Evolutionary conservation across 2,113 vertebrate genomes (phyloP), one percentile per base, ranked within the genome.

Genomic region (Chaetorhynchus papuensis): DNA sequence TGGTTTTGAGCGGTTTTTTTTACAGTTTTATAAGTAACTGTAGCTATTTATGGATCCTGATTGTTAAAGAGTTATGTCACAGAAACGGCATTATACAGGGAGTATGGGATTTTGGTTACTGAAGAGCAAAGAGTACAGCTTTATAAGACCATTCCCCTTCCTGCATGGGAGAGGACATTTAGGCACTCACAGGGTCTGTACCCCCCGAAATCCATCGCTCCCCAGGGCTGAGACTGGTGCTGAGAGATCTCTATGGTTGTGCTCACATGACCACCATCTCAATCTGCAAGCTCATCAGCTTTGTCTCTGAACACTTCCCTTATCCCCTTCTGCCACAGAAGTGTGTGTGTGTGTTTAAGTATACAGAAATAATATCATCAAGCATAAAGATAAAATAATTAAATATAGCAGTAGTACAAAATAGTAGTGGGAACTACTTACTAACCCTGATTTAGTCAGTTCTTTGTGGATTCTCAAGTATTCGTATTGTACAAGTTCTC

Each of bases 211-310:
- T 9, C 41, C 37, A n/a, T 20, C 1, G 0, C 24, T 63, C 27
- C 68, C 28, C 37, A 19, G 49, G 24, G n/a, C 30, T 39, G 35
- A 24, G 8, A 19, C 28, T 49, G 27, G 4, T 42, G 21, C 27
- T 52, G 39, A 66, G 30, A 19, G 10, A 54, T 47, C 22, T 20
- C 52, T 22, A 1, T 4, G 5, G 12, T 30, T 6, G 0, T 35
- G 14, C 16, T 91, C 7, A 7, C 1, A 2, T 23, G n/a, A 59
- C 5, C 3, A 3, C 23, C 10, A 3, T 28, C 31, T 56, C 2
- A 1, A 71, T 14, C 21, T 64, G 56, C 52, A 72, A 65, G 15
- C 10, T 77, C 24, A 61, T 12, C 24, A 35, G 11, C 31, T 87
- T 86, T 47, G 16, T 59, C n/a, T 82, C 13, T 41, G 59, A 77